A percentile compares a stretch with the other conserved stretches of the same genome.
Conservation (phyloP, 2,113 vertebrate genomes). For the Periophthalmodon schlosseri region DNA sequence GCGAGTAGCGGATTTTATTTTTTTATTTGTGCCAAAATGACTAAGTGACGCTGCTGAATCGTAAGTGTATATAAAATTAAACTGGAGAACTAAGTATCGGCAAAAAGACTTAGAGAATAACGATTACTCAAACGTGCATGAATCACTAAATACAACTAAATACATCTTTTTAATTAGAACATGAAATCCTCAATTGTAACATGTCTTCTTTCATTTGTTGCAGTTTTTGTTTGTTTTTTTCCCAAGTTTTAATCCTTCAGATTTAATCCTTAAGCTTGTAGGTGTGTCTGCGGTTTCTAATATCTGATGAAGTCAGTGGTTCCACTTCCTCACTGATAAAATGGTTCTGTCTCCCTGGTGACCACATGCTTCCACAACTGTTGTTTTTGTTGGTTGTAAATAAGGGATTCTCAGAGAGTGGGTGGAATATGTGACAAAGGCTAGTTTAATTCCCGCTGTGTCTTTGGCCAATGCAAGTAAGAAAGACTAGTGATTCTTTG, state of each 20-base stretch:
- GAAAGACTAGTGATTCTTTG: background rate
- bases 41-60: too few relatives aligned
- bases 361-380: background rate
- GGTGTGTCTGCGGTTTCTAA: conserved; percentile 40
- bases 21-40: too few relatives aligned
- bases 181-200: too few relatives aligned
- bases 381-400: background rate
- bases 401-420: background rate
- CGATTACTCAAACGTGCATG: too few relatives aligned
- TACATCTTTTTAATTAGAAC: too few relatives aligned
- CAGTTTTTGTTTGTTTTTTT: background rate
- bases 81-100: too few relatives aligned
- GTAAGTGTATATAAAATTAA: too few relatives aligned
- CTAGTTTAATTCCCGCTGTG: background rate
- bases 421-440: background rate
- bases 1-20: too few relatives aligned
- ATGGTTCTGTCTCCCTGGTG: conserved; percentile 22
- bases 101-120: too few relatives aligned
- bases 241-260: conserved; percentile 13
- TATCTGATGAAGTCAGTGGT: conserved; percentile 41
- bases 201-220: too few relatives aligned
- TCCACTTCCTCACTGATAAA: conserved; percentile 56
- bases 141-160: too few relatives aligned
- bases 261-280: conserved; percentile 16
- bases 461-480: background rate